Evolutionary conservation across 1,140 invertebrate species (phyloP).

Genomic region (Brachionus koreanus): DNA sequence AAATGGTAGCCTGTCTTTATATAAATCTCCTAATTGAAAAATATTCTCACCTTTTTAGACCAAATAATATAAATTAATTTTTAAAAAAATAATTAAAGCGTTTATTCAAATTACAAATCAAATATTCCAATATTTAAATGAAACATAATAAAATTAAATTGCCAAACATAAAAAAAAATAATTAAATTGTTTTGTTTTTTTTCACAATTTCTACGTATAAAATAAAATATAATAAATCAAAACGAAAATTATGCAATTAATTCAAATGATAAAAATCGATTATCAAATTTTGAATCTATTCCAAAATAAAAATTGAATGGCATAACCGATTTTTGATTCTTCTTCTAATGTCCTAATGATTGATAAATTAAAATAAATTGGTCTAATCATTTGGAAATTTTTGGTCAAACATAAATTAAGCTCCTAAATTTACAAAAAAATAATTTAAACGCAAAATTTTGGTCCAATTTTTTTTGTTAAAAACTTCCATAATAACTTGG

Average conservation of each 20-base stretch:
- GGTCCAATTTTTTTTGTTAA: background rate
- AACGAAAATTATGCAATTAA: background rate
- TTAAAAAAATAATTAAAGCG: background rate
- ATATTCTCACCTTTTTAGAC: too few relatives aligned
- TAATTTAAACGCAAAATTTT: constrained; percentile 39
- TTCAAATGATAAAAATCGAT: background rate
- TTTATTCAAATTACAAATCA: constrained; percentile 5
- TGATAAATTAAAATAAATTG: constrained; percentile 32
- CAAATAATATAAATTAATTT: background rate
- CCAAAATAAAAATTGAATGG: background rate
- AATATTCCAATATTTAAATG: background rate
- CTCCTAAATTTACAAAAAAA: constrained; percentile 39
- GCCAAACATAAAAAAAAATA: background rate
- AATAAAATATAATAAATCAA: background rate
- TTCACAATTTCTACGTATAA: background rate
- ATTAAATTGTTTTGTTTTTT: background rate
- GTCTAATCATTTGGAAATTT: constrained; percentile 17
- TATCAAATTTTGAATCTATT: background rate
- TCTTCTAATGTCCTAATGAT: background rate
- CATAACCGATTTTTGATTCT: background rate
- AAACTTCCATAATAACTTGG: constrained; percentile 9
- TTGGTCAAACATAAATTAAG: constrained; percentile 41
- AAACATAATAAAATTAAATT: background rate
- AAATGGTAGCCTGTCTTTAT: too few relatives aligned
- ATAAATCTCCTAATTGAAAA: too few relatives aligned